These are phyloP conservation scores for Nycticryphes semicollaris DNA, from an alignment of 2,113 vertebrate species.

Conservation along the genomic window DNA sequence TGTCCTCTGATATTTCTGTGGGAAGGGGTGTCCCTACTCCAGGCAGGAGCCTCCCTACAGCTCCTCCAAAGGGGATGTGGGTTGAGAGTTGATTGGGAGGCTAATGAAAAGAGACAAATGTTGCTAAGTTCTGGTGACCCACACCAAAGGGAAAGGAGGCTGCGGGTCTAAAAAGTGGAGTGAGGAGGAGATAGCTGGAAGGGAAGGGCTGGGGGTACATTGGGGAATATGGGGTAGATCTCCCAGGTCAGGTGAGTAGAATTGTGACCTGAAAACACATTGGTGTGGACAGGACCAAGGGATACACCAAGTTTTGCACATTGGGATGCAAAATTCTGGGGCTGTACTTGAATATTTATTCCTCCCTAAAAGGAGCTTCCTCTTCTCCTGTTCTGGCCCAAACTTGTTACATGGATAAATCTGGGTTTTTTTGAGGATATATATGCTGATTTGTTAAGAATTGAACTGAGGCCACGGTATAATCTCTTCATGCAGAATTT, in stretches of 20 bases:
- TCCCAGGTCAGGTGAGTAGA: not conserved
- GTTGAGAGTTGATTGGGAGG: not conserved
- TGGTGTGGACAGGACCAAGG: not conserved
- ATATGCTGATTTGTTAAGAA: not conserved
- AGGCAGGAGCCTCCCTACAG: not conserved
- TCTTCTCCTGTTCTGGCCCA: not conserved
- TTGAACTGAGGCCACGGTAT: not conserved
- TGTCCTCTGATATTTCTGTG: not conserved
- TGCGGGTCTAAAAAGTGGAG: not conserved
- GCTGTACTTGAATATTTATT: not conserved
- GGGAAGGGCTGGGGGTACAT: not conserved
- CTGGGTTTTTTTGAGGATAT: not conserved
- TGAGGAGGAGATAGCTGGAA: not conserved
- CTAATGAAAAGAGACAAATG: not conserved
- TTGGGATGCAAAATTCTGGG: not conserved
- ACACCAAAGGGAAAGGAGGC: not conserved
- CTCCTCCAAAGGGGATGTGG: not conserved
- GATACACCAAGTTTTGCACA: accelerated
- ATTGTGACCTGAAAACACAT: not conserved
- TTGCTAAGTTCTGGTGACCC: not conserved
- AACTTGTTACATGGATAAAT: not conserved
- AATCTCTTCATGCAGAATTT: not conserved
- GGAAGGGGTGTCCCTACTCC: not conserved
- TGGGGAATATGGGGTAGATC: not conserved
- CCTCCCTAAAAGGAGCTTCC: not conserved